Evolutionary conservation across 2,888 invertebrate genomes (phyloP), one percentile per base, ranked within the genome.

Genomic region (Nomada flava): DNA sequence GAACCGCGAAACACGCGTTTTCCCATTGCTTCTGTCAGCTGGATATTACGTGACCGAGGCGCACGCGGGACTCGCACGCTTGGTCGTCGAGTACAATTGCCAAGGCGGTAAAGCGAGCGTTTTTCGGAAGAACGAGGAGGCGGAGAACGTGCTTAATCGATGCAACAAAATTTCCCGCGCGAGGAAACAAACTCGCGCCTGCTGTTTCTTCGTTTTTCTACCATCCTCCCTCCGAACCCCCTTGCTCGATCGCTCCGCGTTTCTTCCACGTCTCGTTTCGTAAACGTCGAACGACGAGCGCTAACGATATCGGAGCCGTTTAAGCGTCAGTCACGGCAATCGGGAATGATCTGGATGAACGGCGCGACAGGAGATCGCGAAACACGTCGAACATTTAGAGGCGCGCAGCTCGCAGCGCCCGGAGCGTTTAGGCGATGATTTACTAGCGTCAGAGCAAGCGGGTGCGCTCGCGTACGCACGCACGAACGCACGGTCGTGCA

Each of bases 371-470:
- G 26, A 57, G 57, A 47, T 1, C 20, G 57, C 11, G 11, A 18
- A 15, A 62, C 20, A 74, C 81, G 89, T 57, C 7, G 26, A 88
- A 90, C 88, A 88, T 85, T 89, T 87, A 75, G 81, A 82, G 82
- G 60, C 60, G 70, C 36, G 73, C 44, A 52, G 73, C 23, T 62
- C 29, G 50, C 29, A 26, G 67, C 59, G 86, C 71, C 83, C 13
- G 18, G 67, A 85, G 85, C 88, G 84, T 87, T 86, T 90, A 90
- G 86, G 63, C 83, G 89, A 88, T 91, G 90, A 91, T 91, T 91
- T 91, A 91, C 79, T 79, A 75, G 65, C 79, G 23, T 53, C 36
- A 68, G 29, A 26, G 55, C 63, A 63, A 50, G 50, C 57, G 63
- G 18, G 63, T 57, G 42, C 62, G 68, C 70, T 72, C n/a, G 50